phyloP scores from a whole-genome alignment of 2,113 vertebrate species.

The Bos indicus region DNA sequence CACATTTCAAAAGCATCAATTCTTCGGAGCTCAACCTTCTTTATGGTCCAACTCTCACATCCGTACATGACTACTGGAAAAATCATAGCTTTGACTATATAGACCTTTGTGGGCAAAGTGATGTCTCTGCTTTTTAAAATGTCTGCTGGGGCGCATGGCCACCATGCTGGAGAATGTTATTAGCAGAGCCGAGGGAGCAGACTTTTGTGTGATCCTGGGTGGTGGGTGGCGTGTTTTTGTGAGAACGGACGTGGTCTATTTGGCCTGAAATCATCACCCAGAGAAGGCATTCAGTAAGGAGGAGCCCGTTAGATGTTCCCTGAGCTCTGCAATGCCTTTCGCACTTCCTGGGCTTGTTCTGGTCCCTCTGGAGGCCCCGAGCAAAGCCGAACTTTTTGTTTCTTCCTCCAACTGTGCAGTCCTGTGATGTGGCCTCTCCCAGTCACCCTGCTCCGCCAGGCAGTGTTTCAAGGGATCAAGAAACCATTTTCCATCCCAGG shows the following conservation, averaged over 20 bases:
- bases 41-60: neutral
- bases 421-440: conserved; percentile 51
- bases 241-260: neutral
- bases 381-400: neutral
- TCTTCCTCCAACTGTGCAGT: conserved; percentile 1
- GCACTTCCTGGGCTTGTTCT: neutral
- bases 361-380: neutral
- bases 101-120: neutral
- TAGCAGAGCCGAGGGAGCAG: neutral
- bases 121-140: neutral
- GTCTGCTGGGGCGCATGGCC: neutral
- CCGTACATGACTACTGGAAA: neutral
- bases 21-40: neutral
- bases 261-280: neutral
- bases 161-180: neutral
- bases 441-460: conserved; percentile 74
- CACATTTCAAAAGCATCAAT: neutral
- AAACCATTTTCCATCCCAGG: conserved; percentile 77
- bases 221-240: neutral
- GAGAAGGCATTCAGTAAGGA: neutral
- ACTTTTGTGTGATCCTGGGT: neutral
- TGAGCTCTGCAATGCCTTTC: neutral
- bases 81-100: neutral
- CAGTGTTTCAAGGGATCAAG: conserved; percentile 78
- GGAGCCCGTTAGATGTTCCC: neutral